These are phyloP conservation scores for Tachypleus tridentatus DNA, from an alignment of 1,140 invertebrate species.

Conservation along the genomic window DNA sequence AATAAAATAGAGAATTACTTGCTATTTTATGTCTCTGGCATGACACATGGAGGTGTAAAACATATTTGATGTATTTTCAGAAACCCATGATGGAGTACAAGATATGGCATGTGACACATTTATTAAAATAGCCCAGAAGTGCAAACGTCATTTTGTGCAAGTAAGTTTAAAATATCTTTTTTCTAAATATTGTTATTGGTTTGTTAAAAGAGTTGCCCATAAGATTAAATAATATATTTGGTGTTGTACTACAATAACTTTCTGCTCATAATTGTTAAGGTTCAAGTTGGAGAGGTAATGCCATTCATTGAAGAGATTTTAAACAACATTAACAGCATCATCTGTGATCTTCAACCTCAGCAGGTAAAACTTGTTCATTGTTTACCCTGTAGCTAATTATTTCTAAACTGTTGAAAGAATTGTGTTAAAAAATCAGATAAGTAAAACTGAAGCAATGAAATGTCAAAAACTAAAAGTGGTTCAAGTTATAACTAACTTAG, in stretches of 20 bases:
- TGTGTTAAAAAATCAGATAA: no score
- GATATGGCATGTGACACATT: slow-evolving; percentile 99
- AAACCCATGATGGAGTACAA: slow-evolving; percentile 95
- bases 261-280: slow-evolving; percentile 36
- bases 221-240: neutral
- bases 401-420: neutral
- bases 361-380: slow-evolving; percentile 46
- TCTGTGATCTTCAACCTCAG: slow-evolving; percentile 95
- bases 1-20: no score
- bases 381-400: neutral
- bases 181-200: neutral
- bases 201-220: neutral
- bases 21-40: no score
- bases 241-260: neutral
- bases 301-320: slow-evolving; percentile 99
- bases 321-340: slow-evolving; percentile 88
- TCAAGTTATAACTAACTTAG: no score
- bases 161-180: slow-evolving; percentile 20
- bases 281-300: slow-evolving; percentile 89
- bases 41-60: no score
- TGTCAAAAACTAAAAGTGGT: no score
- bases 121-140: slow-evolving; percentile 99
- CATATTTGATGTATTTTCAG: slow-evolving; percentile 38
- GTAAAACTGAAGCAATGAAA: no score
- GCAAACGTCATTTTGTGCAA: slow-evolving; percentile 88